These are phyloP conservation scores for Mythimna impura DNA, from an alignment of 2,888 invertebrate species.

Conservation along the genomic window DNA sequence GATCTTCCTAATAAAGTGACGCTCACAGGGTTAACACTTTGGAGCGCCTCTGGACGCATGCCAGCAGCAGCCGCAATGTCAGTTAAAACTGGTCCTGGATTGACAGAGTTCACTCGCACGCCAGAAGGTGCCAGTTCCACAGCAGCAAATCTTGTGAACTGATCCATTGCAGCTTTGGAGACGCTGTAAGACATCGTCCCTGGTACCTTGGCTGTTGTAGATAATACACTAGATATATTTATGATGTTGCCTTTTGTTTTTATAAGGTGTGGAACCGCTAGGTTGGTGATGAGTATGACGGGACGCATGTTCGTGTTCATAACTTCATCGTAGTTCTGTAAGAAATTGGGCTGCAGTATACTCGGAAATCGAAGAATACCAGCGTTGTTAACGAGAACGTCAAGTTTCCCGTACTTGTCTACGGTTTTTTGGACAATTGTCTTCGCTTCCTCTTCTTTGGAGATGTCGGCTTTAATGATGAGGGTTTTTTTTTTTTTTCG, in stretches of 20 bases:
- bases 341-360: constrained; percentile 45
- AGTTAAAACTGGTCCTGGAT: constrained; percentile 78
- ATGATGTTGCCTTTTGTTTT: constrained; percentile 70
- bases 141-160: constrained; percentile 70
- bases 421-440: constrained; percentile 31
- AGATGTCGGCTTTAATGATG: constrained; percentile 44
- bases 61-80: constrained; percentile 79
- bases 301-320: constrained; percentile 68
- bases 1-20: constrained; percentile 6
- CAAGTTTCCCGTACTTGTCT: constrained; percentile 36
- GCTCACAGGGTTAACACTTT: neutral
- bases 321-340: constrained; percentile 63
- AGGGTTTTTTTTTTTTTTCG: no score
- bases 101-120: constrained; percentile 91
- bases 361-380: constrained; percentile 20
- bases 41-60: neutral
- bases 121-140: constrained; percentile 93
- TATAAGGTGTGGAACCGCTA: constrained; percentile 66
- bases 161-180: constrained; percentile 70
- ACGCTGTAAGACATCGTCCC: constrained; percentile 82
- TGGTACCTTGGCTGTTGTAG: constrained; percentile 83
- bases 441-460: constrained; percentile 48
- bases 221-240: constrained; percentile 67
- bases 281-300: constrained; percentile 59
- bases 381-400: constrained; percentile 40